Conservation (phyloP, 2,113 vertebrate genomes). For the Cisticola juncidis region DNA sequence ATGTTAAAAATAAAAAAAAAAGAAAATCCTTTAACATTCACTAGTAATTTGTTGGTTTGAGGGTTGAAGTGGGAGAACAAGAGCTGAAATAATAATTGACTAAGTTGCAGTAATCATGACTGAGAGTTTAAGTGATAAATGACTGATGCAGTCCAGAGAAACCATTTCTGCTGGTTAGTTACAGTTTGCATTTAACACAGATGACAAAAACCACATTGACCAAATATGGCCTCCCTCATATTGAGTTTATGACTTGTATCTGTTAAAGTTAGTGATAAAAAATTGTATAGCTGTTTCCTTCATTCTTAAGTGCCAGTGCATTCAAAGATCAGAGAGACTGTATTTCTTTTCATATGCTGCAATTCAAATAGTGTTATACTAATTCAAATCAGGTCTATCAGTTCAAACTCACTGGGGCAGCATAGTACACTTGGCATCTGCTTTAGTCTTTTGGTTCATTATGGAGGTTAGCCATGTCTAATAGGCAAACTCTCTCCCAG, state of each 20-base stretch:
- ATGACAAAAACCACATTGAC: not conserved
- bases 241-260: not conserved
- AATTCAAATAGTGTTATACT: not conserved
- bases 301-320: not conserved
- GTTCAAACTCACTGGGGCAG: not conserved
- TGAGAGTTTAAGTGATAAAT: not conserved
- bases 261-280: not conserved
- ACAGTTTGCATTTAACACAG: not conserved
- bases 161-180: not conserved
- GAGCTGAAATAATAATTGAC: not conserved
- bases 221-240: not conserved
- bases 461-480: not conserved
- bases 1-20: not conserved
- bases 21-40: not conserved
- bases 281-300: not conserved
- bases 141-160: not conserved
- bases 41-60: not conserved
- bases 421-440: not conserved
- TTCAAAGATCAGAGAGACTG: not conserved
- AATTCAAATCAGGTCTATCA: not conserved
- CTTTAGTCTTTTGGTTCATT: not conserved
- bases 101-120: not conserved
- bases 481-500: not conserved
- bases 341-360: not conserved
- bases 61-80: accelerated